phyloP scores from a whole-genome alignment of 2,113 vertebrate genomes.

The Misgurnus anguillicaudatus region DNA sequence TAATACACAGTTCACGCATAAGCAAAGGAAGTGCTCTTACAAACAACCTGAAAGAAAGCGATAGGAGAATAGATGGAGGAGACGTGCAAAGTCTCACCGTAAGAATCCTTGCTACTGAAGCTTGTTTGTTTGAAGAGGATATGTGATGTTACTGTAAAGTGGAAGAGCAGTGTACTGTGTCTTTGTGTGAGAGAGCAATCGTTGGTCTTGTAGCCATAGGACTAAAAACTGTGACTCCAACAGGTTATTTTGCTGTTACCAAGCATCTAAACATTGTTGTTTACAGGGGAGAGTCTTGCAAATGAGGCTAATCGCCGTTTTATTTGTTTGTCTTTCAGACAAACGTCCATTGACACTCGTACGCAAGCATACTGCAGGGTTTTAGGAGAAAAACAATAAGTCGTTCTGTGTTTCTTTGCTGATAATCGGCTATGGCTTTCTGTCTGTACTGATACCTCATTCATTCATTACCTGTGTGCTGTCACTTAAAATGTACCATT shows the following conservation, averaged over 20 bases:
- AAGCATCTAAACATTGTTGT: constrained; percentile 3
- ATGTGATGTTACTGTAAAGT: background rate
- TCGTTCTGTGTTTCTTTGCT: background rate
- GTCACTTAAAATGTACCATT: background rate
- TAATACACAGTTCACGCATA: background rate
- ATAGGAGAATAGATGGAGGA: background rate
- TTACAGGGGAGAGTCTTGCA: background rate
- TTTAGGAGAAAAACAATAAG: background rate
- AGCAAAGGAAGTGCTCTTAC: constrained; percentile 16
- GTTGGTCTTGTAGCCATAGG: background rate
- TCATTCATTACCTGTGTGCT: background rate
- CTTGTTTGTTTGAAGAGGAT: background rate
- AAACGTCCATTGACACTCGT: background rate
- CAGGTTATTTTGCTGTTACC: constrained; percentile 7
- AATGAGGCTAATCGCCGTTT: background rate
- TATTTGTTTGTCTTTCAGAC: background rate
- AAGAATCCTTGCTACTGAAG: background rate
- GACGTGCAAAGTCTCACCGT: background rate
- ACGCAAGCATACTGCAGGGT: background rate
- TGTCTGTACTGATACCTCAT: background rate
- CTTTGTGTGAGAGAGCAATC: background rate
- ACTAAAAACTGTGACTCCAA: constrained; percentile 5
- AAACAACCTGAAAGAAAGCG: constrained; percentile 2
- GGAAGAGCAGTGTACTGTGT: background rate
- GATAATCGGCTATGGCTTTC: background rate